These are phyloP conservation scores for Clarias platycephalus DNA, from an alignment of 2,797 vertebrate species.

Conservation along the genomic window DNA sequence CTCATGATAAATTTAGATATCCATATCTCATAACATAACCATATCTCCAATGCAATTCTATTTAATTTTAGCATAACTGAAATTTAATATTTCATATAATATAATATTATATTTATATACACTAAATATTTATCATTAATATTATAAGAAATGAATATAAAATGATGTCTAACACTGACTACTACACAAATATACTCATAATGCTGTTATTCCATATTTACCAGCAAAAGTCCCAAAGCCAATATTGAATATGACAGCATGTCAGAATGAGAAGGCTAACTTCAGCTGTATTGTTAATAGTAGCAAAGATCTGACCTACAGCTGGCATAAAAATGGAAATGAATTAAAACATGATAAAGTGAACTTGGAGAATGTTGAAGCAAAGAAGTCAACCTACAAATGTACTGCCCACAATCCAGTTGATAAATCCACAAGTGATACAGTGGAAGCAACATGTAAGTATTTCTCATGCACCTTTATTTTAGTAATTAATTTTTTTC, in stretches of 20 bases:
- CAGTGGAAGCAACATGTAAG: neutral
- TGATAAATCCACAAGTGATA: neutral
- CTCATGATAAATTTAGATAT: neutral
- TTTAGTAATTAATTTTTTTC: neutral
- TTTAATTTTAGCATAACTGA: neutral
- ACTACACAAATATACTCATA: neutral
- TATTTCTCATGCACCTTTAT: neutral
- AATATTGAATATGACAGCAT: neutral
- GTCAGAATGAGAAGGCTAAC: neutral
- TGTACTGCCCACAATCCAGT: neutral
- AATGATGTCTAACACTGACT: neutral
- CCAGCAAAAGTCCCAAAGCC: conserved; percentile 28
- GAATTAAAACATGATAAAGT: fast-evolving
- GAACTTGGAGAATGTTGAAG: fast-evolving
- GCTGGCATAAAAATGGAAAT: neutral
- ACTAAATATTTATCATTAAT: neutral
- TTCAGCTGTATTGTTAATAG: neutral
- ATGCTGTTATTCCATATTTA: neutral
- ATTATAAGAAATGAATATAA: neutral
- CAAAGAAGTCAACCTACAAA: neutral
- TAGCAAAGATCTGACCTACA: neutral
- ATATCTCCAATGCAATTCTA: neutral
- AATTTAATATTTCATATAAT: too few relatives aligned
- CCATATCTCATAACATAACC: too few relatives aligned
- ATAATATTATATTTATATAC: too few relatives aligned